These are phyloP conservation scores for Melanargia galathea DNA, from an alignment of 2,888 invertebrate genomes.

Conservation along the genomic window DNA sequence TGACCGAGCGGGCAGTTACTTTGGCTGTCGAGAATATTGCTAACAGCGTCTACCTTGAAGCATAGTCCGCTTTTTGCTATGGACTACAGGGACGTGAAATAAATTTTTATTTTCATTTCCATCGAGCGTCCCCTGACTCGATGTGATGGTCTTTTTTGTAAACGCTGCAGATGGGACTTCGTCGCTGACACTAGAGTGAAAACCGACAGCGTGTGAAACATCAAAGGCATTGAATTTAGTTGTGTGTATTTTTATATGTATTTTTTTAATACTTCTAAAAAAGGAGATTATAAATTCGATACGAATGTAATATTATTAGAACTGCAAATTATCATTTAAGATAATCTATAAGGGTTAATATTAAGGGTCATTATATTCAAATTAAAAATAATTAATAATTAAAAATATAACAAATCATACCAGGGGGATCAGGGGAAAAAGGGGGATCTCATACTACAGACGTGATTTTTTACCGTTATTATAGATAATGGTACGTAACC, in stretches of 20 bases:
- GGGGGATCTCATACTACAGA: too few relatives aligned
- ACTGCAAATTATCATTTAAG: too few relatives aligned
- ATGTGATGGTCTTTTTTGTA: neutral
- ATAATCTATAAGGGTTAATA: too few relatives aligned
- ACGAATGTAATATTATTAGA: too few relatives aligned
- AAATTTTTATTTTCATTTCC: conserved; percentile 12
- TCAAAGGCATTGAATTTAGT: neutral
- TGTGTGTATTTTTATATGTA: neutral
- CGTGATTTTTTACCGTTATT: too few relatives aligned
- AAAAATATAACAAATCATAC: too few relatives aligned
- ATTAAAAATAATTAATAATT: too few relatives aligned
- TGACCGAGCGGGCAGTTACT: neutral
- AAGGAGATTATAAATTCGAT: too few relatives aligned
- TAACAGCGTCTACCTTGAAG: neutral
- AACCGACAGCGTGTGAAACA: neutral
- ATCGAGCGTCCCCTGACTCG: conserved; percentile 12
- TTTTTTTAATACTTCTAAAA: neutral
- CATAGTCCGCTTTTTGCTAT: neutral
- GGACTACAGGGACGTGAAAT: conserved; percentile 5
- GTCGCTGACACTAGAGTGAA: neutral
- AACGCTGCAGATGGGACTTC: conserved; percentile 1
- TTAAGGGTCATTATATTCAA: too few relatives aligned
- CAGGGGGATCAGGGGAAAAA: too few relatives aligned
- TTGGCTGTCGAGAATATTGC: neutral
- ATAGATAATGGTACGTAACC: too few relatives aligned